A percentile compares a stretch with the other conserved stretches of the same genome.
Conservation (phyloP, 2,113 vertebrate genomes). For the Glareola pratincola region DNA sequence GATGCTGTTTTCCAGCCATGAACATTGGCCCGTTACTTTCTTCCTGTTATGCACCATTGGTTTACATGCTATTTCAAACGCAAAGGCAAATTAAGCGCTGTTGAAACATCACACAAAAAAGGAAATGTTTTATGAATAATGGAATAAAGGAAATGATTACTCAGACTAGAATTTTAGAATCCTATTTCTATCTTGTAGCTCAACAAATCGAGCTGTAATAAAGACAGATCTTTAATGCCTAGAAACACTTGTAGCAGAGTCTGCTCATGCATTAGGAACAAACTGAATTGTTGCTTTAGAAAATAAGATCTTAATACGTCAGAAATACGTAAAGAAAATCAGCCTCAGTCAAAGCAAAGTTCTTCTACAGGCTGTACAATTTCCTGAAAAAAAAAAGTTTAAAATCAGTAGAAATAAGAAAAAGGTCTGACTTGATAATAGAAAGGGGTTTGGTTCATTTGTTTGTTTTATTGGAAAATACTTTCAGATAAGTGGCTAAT, state of each 20-base stretch:
- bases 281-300: background rate
- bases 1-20: background rate
- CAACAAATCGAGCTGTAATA: background rate
- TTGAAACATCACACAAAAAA: background rate
- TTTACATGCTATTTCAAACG: slow-evolving; percentile 36
- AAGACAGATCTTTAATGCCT: background rate
- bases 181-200: background rate
- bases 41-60: background rate
- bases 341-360: background rate
- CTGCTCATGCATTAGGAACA: background rate
- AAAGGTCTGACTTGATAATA: background rate
- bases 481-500: background rate
- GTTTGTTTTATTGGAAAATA: background rate
- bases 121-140: slow-evolving; percentile 38
- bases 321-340: background rate
- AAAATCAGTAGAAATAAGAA: background rate
- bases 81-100: slow-evolving; percentile 27
- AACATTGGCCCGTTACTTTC: background rate
- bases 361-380: background rate
- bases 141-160: background rate
- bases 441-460: background rate
- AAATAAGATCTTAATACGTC: background rate
- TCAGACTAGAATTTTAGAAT: background rate
- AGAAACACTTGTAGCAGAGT: background rate
- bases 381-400: background rate